phyloP scores from a whole-genome alignment of 2,888 invertebrate species.

The Stenchaetothrips biformis region DNA sequence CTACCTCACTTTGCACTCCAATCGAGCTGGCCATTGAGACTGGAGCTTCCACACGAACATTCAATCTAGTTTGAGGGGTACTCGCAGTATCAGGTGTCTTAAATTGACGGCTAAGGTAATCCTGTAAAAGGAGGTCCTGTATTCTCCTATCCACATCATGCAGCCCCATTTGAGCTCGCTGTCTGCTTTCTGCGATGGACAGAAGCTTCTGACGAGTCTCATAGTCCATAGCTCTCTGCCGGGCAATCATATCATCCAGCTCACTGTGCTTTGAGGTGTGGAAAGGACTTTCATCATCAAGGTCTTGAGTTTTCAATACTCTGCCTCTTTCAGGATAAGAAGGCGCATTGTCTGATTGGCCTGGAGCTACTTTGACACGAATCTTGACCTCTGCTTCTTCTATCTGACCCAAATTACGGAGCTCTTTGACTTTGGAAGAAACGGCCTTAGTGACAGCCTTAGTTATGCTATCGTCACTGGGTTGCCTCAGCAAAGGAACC shows the following conservation, averaged over 20 bases:
- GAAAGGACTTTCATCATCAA: background rate
- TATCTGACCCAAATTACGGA: background rate
- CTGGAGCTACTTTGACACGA: background rate
- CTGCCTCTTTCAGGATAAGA: background rate
- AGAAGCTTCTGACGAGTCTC: constrained; percentile 6
- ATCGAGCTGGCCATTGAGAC: background rate
- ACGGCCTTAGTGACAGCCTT: background rate
- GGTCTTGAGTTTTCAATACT: constrained; percentile 4
- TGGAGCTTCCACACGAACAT: background rate
- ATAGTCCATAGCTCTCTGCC: background rate
- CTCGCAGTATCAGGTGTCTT: background rate
- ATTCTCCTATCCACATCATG: background rate
- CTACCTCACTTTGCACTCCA: background rate
- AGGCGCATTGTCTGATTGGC: background rate
- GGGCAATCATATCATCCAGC: background rate
- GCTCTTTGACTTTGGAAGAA: background rate
- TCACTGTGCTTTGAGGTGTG: background rate
- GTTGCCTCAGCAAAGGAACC: background rate
- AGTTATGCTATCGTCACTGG: background rate
- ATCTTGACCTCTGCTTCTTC: constrained; percentile 18
- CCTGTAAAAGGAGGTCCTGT: background rate
- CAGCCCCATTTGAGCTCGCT: background rate
- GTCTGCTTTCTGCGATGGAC: background rate
- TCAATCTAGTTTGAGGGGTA: background rate
- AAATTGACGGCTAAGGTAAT: background rate